Evolutionary conservation across 2,113 vertebrate species (phyloP).

Genomic region (Delphinapterus leucas): DNA sequence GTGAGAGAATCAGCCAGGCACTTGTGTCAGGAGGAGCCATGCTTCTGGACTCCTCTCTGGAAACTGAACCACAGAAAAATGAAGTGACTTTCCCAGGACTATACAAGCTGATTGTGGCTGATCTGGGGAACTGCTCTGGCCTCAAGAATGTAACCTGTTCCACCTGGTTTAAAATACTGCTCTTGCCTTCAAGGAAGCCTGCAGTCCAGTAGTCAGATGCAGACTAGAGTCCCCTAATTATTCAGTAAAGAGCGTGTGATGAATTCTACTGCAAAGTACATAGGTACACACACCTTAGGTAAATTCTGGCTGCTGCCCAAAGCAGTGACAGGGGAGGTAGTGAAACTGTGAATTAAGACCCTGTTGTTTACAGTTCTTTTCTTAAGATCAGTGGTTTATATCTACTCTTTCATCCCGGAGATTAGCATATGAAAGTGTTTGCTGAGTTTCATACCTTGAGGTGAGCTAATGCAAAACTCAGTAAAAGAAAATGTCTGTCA

Average conservation of each 20-base stretch:
- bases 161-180: neutral
- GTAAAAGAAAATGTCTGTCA: neutral
- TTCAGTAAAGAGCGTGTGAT: neutral
- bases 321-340: neutral
- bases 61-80: neutral
- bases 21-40: neutral
- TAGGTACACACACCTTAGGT: fast-evolving
- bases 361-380: neutral
- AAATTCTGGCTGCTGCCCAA: neutral
- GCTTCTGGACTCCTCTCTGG: neutral
- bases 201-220: neutral
- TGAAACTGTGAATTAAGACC: neutral
- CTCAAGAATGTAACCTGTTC: neutral
- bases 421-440: constrained; percentile 28
- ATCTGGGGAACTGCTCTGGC: neutral
- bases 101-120: neutral
- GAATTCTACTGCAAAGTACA: neutral
- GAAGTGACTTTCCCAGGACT: neutral
- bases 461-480: neutral
- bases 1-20: neutral
- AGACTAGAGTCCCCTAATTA: neutral
- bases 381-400: neutral
- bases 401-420: neutral
- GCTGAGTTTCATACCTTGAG: neutral
- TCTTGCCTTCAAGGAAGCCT: neutral